Percentiles rank a stretch among this genome's conserved stretches.
Evolutionary conservation across 2,888 invertebrate species (phyloP).

Genomic region (Athalia rosae): DNA sequence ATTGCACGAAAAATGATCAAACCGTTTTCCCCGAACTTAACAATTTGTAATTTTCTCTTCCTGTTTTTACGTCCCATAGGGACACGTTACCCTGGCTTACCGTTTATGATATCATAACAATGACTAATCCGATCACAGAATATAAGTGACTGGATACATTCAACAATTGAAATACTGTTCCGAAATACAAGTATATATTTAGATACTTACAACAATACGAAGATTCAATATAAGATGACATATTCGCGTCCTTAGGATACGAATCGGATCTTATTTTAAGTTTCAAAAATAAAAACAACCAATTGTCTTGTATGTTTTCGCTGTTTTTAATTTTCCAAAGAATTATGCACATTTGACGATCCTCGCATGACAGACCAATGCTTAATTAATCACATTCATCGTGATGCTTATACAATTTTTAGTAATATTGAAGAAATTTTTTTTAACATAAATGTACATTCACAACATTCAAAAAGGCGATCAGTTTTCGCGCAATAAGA

Average conservation of each 20-base stretch:
- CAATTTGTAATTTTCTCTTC: too few relatives aligned
- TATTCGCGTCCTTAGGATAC: background rate
- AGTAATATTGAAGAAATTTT: too few relatives aligned
- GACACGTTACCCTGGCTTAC: too few relatives aligned
- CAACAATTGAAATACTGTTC: background rate
- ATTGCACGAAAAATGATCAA: too few relatives aligned
- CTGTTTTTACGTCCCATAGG: too few relatives aligned
- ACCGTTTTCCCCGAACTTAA: too few relatives aligned
- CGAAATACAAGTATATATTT: slow-evolving; percentile 19
- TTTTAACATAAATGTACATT: too few relatives aligned
- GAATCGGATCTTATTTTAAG: background rate
- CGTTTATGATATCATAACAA: background rate
- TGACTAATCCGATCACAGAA: background rate
- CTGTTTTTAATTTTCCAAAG: slow-evolving; percentile 1
- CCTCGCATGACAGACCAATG: background rate
- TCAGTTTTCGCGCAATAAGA: too few relatives aligned
- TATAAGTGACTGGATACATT: background rate
- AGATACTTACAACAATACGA: slow-evolving; percentile 16
- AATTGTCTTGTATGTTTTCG: background rate
- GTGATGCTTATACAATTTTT: too few relatives aligned
- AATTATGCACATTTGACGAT: background rate
- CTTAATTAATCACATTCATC: background rate
- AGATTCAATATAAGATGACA: slow-evolving; percentile 12
- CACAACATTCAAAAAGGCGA: too few relatives aligned
- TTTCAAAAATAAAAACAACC: background rate